Evolutionary conservation across 1,140 invertebrate genomes (phyloP), one percentile per base, ranked within the genome.

Genomic region (Drosophila tristis): DNA sequence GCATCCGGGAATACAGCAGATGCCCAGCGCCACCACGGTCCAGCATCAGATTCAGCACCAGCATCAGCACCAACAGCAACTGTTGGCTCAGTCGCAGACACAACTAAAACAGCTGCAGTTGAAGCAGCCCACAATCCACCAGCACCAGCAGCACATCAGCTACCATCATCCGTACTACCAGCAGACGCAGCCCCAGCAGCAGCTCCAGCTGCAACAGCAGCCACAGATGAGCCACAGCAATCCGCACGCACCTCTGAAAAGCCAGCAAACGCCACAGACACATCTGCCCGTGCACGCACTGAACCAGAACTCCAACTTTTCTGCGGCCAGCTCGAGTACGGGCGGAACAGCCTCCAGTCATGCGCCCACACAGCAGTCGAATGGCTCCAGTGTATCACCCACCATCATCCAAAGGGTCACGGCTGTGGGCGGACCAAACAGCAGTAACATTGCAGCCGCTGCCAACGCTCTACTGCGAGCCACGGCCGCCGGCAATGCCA

Each of bases 241-340:
- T 54, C 47, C 47, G 29, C 80, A 77, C 53, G 51, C 58, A 76
- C 26, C 48, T 2, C 61, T 61, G 9, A 55, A 59, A 4, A 50
- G 66, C 11, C 70, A 74, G 39, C 63, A 72, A 6, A 70, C 61
- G 16, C 65, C 64, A 16, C 75, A 82, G 25, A 55, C 45, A 44
- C 84, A 89, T 60, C 51, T 89, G 60, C 90, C 90, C 2, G 84
- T 91, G 54, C 90, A 91, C 43, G 90, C 90, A 9, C 59, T 91
- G 9, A 91, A 91, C 57, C 90, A 91, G 66, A 91, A 91, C 54
- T 91, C 90, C 2, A 91, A 91, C 67, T 91, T 91, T 68, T 91
- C 90, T 62, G 90, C 90, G 49, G 90, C 90, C 29, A 91, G 90
- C 23, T 90, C 86, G 7, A 91, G 90, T 58, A 91, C 90, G 15